Base-by-base conservation (phyloP, 2,113 vertebrate species). In the Anoura caudifer region DNA sequence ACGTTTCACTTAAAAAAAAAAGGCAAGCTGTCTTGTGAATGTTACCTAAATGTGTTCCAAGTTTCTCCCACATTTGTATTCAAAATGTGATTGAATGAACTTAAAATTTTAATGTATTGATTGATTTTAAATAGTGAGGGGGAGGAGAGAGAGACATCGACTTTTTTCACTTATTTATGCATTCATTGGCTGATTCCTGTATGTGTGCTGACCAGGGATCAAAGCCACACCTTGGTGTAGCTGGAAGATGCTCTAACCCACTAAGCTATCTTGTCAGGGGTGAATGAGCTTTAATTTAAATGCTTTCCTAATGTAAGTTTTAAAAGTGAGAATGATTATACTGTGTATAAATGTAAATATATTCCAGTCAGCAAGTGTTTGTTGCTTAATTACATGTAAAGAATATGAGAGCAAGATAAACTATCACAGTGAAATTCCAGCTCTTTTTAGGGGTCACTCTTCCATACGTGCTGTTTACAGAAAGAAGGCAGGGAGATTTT, bases 1-100 rank as follows among this genome's bases (percentile, higher is more conserved):
- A 92, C 14, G 91, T 95, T 65, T 82, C 90, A 93, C 31, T 94
- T 38, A 70, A 43, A 65, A 56, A 43, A 72, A 70, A 89, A 90
- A 86, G n/a, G n/a, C 36, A 89, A 80, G 47, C 41, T 72, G 22
- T 72, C 52, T 95, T 80, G 17, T 16, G 61, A 80, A 75, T 82
- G 26, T 85, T 52, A 94, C 24, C 33, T 90, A 91, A 93, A 77
- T n/a, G 16, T 82, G 20, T 67, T 73, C 41, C 41, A 86, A 47
- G 31, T 72, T 87, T 47, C 75, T 77, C 59, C 59, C 28, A 67
- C 5, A 65, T 88, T 88, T 91, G 19, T 89, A 77, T 75, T 90
- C 36, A 92, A 63, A 81, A 69, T 36, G 17, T 28, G 36, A 94
- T 14, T 73, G 26, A 89, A 79, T 61, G 59, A 61, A 26, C 59